A percentile compares a stretch with the other conserved stretches of the same genome.
Conservation (phyloP, 2,797 vertebrate genomes). For the Chaetodon trifasciatus region DNA sequence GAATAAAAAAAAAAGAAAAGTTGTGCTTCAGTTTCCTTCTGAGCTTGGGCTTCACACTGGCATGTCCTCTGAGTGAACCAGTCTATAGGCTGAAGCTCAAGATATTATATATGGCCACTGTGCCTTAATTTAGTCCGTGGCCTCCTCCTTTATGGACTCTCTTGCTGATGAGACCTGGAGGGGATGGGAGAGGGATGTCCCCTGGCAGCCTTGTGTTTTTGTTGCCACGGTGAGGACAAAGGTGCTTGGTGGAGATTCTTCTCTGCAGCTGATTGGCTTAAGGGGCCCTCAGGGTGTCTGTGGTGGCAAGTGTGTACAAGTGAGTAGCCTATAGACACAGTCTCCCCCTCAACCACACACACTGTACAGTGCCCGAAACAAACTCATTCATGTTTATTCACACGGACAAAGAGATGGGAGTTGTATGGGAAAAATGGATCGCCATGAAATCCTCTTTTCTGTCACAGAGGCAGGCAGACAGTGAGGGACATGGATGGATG, state of each 20-base stretch:
- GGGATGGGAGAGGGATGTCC: conserved; percentile 22
- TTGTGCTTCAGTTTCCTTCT: conserved; percentile 16
- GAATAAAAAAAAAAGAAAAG: conserved; percentile 24
- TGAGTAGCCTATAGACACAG: conserved; percentile 18
- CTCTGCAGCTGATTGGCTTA: conserved; percentile 57
- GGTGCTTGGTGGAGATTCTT: conserved; percentile 33
- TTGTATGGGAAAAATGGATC: conserved; percentile 37
- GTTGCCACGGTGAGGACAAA: conserved; percentile 50
- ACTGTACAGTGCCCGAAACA: conserved; percentile 21
- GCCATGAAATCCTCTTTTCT: conserved; percentile 53
- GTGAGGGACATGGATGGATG: conserved; percentile 48
- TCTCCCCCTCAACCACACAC: conserved; percentile 17
- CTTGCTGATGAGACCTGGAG: conserved; percentile 30
- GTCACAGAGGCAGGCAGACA: conserved; percentile 38
- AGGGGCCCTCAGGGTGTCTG: conserved; percentile 49
- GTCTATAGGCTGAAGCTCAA: conserved; percentile 18
- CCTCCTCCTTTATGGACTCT: conserved; percentile 52
- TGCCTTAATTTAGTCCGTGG: conserved; percentile 45
- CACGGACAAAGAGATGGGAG: conserved; percentile 14
- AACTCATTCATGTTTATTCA: conserved; percentile 40
- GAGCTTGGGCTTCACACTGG: conserved; percentile 17
- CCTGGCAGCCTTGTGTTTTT: conserved; percentile 34
- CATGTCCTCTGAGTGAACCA: conserved; percentile 42
- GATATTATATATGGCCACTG: conserved; percentile 40
- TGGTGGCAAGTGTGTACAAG: conserved; percentile 28